Percentiles rank a stretch among this genome's conserved stretches.
Evolutionary conservation across 2,888 invertebrate genomes (phyloP).

Genomic region (Dicyrtomina minuta): DNA sequence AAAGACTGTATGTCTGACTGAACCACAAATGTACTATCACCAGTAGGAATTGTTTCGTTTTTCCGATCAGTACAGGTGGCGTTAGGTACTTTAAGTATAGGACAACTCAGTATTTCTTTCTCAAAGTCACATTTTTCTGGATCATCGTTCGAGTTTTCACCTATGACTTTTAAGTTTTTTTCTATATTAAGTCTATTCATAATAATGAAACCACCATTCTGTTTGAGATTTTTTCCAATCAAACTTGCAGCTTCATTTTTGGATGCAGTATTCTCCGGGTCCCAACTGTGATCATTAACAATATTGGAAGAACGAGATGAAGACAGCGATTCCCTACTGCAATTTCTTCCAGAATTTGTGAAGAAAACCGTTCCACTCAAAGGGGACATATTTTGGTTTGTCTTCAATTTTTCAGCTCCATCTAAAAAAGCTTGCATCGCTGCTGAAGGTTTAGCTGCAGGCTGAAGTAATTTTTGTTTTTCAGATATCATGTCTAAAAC

Average conservation of each 20-base stretch:
- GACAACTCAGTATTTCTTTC: conserved; percentile 29
- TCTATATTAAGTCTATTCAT: conserved; percentile 51
- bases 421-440: conserved; percentile 71
- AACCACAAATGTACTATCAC: not conserved
- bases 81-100: conserved; percentile 4
- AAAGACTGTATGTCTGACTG: conserved; percentile 21
- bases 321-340: conserved; percentile 22
- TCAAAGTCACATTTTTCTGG: conserved; percentile 30
- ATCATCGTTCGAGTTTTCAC: not conserved
- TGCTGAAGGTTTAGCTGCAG: conserved; percentile 69
- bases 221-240: too few species aligned
- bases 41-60: not conserved
- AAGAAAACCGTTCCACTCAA: conserved; percentile 1
- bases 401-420: conserved; percentile 53
- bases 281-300: not conserved
- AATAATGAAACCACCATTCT: conserved; percentile 16
- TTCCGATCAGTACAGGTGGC: not conserved
- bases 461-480: conserved; percentile 81
- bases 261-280: too few species aligned
- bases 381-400: conserved; percentile 27
- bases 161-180: conserved; percentile 35
- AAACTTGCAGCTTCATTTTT: too few species aligned
- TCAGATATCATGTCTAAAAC: conserved; percentile 83
- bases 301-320: conserved; percentile 5
- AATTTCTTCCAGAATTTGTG: conserved; percentile 1